Evolutionary conservation across 2,797 vertebrate species (phyloP), one percentile per base, ranked within the genome.

Genomic region (Gorsachius magnificus): DNA sequence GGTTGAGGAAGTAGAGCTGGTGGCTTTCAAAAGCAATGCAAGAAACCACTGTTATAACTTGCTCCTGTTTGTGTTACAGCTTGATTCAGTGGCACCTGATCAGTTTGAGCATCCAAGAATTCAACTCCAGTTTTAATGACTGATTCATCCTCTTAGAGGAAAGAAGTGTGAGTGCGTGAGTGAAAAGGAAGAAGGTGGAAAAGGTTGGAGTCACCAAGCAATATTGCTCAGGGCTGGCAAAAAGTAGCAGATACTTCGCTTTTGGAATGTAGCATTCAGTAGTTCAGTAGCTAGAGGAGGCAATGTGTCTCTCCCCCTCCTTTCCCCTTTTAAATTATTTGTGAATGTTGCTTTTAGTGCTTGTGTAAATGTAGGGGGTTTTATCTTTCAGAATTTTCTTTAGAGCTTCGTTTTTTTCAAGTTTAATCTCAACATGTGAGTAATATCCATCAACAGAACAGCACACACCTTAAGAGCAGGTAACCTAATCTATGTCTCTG

Each of bases 291-390:
- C 35, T 76, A 35, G 36, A 71, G 61, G 61, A 76, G 11, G 60
- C 75, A 64, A 60, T 0, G 0, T 29, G 2, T 14, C 4, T 71
- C 18, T 64, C 14, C 9, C 17, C 2, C 6, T 61, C n/a, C n/a
- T 68, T 66, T 63, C 22, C 22, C 29, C 13, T 68, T 68, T 54
- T 60, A 68, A 57, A 38, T 77, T 33, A 54, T 50, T 77, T 77
- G 41, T 72, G 38, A 82, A n/a, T 76, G 33, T 81, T 75, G 29
- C 15, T 88, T 43, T 68, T 61, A 35, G 36, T 43, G 16, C 41
- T 66, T 45, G 21, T 63, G 51, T 69, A 56, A 38, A 56, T 74
- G 57, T 36, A 36, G 16, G 41, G 19, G 8, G 7, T 7, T 66
- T 84, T 92, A 61, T 79, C 51, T 80, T 87, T 45, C 43, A 45